phyloP scores from a whole-genome alignment of 2,797 vertebrate genomes.

The Malacoctenus gilli region DNA sequence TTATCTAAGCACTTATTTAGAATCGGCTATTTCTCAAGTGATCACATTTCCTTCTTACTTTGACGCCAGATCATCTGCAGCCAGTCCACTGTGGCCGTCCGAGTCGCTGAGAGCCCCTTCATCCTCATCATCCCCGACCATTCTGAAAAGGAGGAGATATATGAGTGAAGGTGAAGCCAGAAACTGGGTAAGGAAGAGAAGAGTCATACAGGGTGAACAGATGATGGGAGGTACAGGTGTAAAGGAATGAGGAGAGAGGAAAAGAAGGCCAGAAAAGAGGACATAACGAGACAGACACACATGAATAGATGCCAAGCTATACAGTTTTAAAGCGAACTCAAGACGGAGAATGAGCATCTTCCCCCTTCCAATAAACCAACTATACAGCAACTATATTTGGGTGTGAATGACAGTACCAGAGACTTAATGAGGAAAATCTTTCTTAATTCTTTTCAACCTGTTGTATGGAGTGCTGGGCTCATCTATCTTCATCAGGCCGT shows the following conservation, averaged over 20 bases:
- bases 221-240: too few relatives aligned
- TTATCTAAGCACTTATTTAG: too few relatives aligned
- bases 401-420: background rate
- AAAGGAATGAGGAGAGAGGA: background rate
- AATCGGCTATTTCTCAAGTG: background rate
- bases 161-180: background rate
- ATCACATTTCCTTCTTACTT: constrained; percentile 85
- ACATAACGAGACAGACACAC: too few relatives aligned
- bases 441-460: constrained; percentile 75
- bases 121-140: constrained; percentile 89
- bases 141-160: constrained; percentile 76
- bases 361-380: too few relatives aligned
- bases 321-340: too few relatives aligned
- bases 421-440: background rate
- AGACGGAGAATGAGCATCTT: too few relatives aligned
- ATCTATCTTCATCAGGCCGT: constrained; percentile 98
- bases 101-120: constrained; percentile 92
- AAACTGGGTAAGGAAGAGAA: background rate
- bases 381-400: too few relatives aligned
- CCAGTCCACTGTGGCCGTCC: constrained; percentile 82
- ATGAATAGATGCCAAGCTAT: too few relatives aligned
- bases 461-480: constrained; percentile 97
- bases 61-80: constrained; percentile 87
- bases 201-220: background rate
- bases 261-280: constrained; percentile 14